These are phyloP conservation scores for Lycocorax pyrrhopterus DNA, from an alignment of 2,113 vertebrate species.

Conservation along the genomic window DNA sequence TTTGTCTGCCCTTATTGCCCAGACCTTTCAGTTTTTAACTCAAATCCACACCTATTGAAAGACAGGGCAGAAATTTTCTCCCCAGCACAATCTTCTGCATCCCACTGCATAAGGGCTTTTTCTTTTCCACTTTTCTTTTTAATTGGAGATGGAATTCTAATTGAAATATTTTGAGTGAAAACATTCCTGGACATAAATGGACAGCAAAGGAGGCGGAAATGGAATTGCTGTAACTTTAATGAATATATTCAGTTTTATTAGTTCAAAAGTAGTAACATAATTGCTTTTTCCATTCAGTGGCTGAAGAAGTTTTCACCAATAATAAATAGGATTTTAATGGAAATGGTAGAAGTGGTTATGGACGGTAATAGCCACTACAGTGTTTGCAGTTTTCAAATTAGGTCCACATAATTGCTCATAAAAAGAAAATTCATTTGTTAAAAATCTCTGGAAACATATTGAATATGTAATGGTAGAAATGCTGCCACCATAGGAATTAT, in stretches of 20 bases:
- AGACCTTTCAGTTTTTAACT: background rate
- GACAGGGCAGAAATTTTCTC: background rate
- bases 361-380: conserved; percentile 35
- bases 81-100: background rate
- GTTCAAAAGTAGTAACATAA: conserved; percentile 59
- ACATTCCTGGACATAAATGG: conserved; percentile 29
- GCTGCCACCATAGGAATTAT: conserved; percentile 7
- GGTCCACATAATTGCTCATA: conserved; percentile 63
- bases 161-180: conserved; percentile 43
- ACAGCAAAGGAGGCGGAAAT: conserved; percentile 24
- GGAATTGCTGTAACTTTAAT: conserved; percentile 54
- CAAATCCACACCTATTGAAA: background rate
- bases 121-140: background rate
- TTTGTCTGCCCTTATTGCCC: background rate
- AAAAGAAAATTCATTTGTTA: conserved; percentile 64
- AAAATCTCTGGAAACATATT: conserved; percentile 42
- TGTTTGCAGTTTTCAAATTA: conserved; percentile 60
- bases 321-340: conserved; percentile 64
- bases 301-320: conserved; percentile 54
- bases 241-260: conserved; percentile 61
- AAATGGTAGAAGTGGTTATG: conserved; percentile 52
- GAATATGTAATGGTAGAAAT: background rate
- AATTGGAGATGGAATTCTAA: conserved; percentile 38
- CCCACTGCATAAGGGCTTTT: background rate
- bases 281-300: conserved; percentile 60